Base-by-base conservation (phyloP, 2,797 vertebrate species). In the Alfaro cultratus region DNA sequence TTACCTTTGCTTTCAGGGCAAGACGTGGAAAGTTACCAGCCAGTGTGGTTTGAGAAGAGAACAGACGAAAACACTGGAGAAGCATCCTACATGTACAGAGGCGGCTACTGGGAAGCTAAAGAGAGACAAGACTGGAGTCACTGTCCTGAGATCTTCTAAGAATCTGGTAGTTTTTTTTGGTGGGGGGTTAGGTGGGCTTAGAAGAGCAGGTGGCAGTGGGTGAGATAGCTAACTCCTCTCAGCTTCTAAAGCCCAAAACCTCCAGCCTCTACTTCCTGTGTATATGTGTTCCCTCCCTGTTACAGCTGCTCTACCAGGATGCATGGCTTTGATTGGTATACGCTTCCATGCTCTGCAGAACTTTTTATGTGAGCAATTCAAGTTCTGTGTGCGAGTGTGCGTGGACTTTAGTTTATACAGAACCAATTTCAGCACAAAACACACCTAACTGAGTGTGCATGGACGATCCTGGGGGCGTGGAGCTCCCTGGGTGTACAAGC, bases 31-130 rank as follows among this genome's bases (percentile, higher is more conserved):
- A 91, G 88, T 8, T 96, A 98, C 89, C 91, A 90, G 88, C 97
- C 98, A 0, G 90, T 97, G 91, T 99, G 98, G 98, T 99, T 99
- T 74, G 97, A 99, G 91, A 97, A 96, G 94, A 97, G 95, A 94
- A 94, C 93, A 64, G 97, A 99, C 21, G 92, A 97, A 0, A 55
- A 94, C 55, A 97, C 97, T 0, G 96, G 97, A 71, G 97, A 99
- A 88, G 95, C 90, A 34, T 95, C 93, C 85, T 99, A 95, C 5
- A 16, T 96, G 86, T 99, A 99, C 93, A 97, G 95, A 87, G 98
- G 98, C 0, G 98, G 98, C 77, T 99, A 99, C 95, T 99, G 98
- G 98, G 98, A 99, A 82, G 95, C 96, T 91, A 99, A 99, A 94
- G 97, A 98, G 21, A 96, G 89, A 87, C 97, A 97, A 89, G 97